Conservation (phyloP, 2,113 vertebrate species). For the Stomatorhinus ivindoensis region DNA sequence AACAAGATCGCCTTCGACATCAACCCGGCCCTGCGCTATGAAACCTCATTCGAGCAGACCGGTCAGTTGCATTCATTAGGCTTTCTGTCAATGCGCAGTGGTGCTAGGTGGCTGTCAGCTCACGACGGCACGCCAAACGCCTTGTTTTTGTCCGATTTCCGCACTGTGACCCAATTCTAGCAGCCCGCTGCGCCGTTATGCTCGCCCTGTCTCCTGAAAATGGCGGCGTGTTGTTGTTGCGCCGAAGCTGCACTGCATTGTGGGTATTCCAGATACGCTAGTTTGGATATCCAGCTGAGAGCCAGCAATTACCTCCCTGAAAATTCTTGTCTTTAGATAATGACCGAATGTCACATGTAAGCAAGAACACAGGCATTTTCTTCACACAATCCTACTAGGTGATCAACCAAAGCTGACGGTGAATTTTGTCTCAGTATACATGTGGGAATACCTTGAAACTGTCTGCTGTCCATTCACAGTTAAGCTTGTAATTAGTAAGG, state of each 20-base stretch:
- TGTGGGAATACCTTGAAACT: not conserved
- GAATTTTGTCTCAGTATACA: not conserved
- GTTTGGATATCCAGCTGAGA: not conserved
- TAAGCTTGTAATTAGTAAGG: not conserved
- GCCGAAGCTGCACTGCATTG: not conserved
- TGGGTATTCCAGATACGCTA: not conserved
- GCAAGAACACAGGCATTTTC: not conserved
- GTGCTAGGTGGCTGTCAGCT: not conserved
- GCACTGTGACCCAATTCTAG: conserved; percentile 44
- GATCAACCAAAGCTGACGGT: not conserved
- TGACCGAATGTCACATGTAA: not conserved
- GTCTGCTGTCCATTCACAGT: not conserved
- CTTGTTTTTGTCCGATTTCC: not conserved
- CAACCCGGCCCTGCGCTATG: conserved; percentile 46
- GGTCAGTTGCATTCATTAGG: conserved; percentile 38
- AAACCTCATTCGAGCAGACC: conserved; percentile 37
- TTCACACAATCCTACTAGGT: not conserved
- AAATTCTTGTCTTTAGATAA: not conserved
- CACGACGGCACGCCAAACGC: not conserved
- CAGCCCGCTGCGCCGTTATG: conserved; percentile 20
- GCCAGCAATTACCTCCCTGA: not conserved
- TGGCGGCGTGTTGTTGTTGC: conserved; percentile 61
- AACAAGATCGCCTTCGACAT: conserved; percentile 32
- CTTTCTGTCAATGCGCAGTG: not conserved
- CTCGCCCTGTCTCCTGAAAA: conserved; percentile 42